A percentile compares a stretch with the other conserved stretches of the same genome.
These are phyloP conservation scores for Agelas oroides DNA, from an alignment of 37 sponge, comb jelly and placozoan species.

Conservation along the genomic window DNA sequence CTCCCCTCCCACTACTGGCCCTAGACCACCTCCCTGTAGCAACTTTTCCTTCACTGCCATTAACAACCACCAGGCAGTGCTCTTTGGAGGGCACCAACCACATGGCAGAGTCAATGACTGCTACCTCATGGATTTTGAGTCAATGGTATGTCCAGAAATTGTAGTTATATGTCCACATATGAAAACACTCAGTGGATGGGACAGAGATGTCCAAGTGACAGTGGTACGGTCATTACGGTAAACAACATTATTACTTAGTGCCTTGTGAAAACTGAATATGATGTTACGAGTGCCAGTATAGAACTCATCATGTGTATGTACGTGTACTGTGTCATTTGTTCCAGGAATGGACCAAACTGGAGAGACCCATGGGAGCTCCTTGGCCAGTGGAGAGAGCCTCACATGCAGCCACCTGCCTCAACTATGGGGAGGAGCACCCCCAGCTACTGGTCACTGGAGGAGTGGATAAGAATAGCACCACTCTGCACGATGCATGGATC, in stretches of 20 bases:
- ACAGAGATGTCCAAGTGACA: no score
- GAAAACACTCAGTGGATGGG: no score
- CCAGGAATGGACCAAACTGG: no score
- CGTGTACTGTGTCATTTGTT: no score
- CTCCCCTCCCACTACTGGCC: conserved; percentile 33
- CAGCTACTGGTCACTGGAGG: conserved; percentile 25
- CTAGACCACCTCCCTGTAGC: conserved; percentile 58
- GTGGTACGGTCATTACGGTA: no score
- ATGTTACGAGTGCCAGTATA: no score
- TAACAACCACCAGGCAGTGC: conserved; percentile 12
- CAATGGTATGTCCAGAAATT: conserved; percentile 15
- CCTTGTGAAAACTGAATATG: no score
- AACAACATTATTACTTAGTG: no score
- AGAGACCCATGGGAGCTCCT: not conserved
- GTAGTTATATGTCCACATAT: no score
- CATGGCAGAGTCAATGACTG: conserved; percentile 49
- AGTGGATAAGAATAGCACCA: not conserved
- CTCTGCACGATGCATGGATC: conserved; percentile 13
- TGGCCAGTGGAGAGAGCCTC: not conserved
- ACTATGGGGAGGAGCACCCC: not conserved
- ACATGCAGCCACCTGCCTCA: not conserved
- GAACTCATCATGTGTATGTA: no score
- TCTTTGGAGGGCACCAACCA: conserved; percentile 63
- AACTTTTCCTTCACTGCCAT: conserved; percentile 53
- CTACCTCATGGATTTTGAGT: conserved; percentile 46